Evolutionary conservation across 2,113 vertebrate genomes (phyloP).

Genomic region (Nerophis lumbriciformis): DNA sequence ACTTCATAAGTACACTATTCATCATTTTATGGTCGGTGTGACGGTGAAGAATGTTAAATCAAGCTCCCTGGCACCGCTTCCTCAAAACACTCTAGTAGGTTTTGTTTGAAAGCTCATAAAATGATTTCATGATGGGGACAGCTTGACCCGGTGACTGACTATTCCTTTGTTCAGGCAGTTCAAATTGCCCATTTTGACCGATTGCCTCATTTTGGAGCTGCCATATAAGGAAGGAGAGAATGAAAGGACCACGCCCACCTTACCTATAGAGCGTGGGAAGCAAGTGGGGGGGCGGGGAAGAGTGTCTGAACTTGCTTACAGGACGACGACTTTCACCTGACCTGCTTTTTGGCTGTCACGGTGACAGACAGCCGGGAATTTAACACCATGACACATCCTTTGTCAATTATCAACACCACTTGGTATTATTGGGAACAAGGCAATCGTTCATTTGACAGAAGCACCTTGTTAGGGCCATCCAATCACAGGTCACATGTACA

Average conservation of each 20-base stretch:
- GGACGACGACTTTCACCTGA: slow-evolving; percentile 44
- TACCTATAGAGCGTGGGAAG: slow-evolving; percentile 61
- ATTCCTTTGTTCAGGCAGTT: too few relatives aligned
- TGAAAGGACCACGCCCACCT: slow-evolving; percentile 29
- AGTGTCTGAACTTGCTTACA: slow-evolving; percentile 47
- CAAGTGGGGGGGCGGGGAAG: slow-evolving; percentile 36
- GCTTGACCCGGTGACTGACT: too few relatives aligned
- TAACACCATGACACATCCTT: slow-evolving; percentile 25
- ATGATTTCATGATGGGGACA: not conserved
- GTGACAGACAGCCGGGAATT: slow-evolving; percentile 51
- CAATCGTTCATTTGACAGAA: too few relatives aligned
- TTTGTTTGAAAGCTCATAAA: not conserved
- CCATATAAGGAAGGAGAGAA: slow-evolving; percentile 14
- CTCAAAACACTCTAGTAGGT: not conserved
- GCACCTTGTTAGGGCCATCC: too few relatives aligned
- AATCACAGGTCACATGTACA: too few relatives aligned
- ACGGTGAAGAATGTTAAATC: not conserved
- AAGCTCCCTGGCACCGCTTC: too few relatives aligned
- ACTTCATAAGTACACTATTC: too few relatives aligned
- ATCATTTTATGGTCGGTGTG: too few relatives aligned
- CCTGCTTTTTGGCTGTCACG: slow-evolving; percentile 37
- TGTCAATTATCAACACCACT: slow-evolving; percentile 31
- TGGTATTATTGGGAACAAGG: too few relatives aligned
- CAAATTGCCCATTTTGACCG: slow-evolving; percentile 30
- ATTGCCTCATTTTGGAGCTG: slow-evolving; percentile 56